These are phyloP conservation scores for Hyperoodon ampullatus DNA, from an alignment of 2,113 vertebrate genomes.

Conservation along the genomic window DNA sequence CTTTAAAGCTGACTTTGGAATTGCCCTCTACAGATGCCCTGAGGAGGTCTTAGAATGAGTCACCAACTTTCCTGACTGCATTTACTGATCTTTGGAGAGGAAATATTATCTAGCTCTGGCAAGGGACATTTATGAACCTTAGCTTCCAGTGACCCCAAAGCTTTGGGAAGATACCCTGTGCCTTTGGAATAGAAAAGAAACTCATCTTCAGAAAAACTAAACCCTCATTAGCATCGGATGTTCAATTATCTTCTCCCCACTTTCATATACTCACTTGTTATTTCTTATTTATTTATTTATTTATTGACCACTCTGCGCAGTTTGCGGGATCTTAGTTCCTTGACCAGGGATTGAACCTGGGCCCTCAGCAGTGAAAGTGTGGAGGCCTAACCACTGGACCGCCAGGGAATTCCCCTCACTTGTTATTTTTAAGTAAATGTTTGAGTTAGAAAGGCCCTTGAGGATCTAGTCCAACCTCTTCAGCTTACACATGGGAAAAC, in stretches of 20 bases:
- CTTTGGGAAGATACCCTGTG: neutral
- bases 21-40: constrained; percentile 48
- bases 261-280: neutral
- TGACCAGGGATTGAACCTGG: neutral
- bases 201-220: neutral
- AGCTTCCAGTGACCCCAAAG: neutral
- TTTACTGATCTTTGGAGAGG: constrained; percentile 58
- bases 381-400: neutral
- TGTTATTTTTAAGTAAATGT: constrained; percentile 29
- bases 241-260: neutral
- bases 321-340: neutral
- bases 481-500: constrained; percentile 32
- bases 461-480: neutral
- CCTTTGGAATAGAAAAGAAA: constrained; percentile 1
- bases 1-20: constrained; percentile 62
- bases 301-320: neutral
- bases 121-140: constrained; percentile 32
- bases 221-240: neutral
- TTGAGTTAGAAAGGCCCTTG: neutral
- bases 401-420: neutral
- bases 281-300: neutral
- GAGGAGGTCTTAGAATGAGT: constrained; percentile 65
- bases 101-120: constrained; percentile 48
- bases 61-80: constrained; percentile 59
- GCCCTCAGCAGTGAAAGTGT: neutral